A percentile compares a stretch with the other conserved stretches of the same genome.
These are phyloP conservation scores for Dastarcus helophoroides DNA, from an alignment of 2,888 invertebrate species.

Conservation along the genomic window DNA sequence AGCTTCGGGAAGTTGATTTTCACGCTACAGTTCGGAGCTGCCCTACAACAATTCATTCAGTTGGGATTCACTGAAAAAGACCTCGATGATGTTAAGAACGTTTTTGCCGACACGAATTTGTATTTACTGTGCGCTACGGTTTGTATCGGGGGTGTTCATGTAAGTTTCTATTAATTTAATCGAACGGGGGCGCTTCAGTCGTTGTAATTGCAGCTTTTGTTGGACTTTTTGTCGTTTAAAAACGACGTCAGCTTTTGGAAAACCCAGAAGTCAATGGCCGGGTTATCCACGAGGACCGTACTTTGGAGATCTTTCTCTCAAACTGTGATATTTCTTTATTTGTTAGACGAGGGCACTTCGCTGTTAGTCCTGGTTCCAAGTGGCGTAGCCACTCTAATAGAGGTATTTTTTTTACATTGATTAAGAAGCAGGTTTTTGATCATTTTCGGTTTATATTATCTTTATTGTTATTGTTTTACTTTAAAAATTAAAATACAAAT, in stretches of 20 bases:
- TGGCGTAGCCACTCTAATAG: slow-evolving; percentile 78
- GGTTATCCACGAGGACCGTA: slow-evolving; percentile 79
- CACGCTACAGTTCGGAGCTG: slow-evolving; percentile 63
- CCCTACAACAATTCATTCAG: slow-evolving; percentile 56
- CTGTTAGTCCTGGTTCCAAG: slow-evolving; percentile 78
- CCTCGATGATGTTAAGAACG: slow-evolving; percentile 90
- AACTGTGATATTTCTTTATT: slow-evolving; percentile 79
- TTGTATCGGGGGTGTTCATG: slow-evolving; percentile 84
- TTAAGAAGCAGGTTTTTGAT: no score
- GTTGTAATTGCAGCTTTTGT: slow-evolving; percentile 60
- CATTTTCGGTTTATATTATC: no score
- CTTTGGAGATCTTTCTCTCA: slow-evolving; percentile 93
- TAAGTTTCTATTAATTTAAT: slow-evolving; percentile 43
- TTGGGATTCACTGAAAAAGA: slow-evolving; percentile 88
- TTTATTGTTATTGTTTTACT: no score
- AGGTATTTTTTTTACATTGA: slow-evolving; percentile 48
- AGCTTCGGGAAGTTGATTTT: slow-evolving; percentile 69
- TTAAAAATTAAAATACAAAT: no score
- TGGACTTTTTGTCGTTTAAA: slow-evolving; percentile 96
- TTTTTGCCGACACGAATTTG: slow-evolving; percentile 92
- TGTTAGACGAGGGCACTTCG: slow-evolving; percentile 87
- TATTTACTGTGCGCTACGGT: slow-evolving; percentile 84
- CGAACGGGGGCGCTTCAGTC: neutral
- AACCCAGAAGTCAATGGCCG: slow-evolving; percentile 71
- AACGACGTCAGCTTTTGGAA: slow-evolving; percentile 96